Percentiles rank a stretch among this genome's conserved stretches.
Evolutionary conservation across 2,888 invertebrate species (phyloP).

Genomic region (Alviniconcha strummeri): DNA sequence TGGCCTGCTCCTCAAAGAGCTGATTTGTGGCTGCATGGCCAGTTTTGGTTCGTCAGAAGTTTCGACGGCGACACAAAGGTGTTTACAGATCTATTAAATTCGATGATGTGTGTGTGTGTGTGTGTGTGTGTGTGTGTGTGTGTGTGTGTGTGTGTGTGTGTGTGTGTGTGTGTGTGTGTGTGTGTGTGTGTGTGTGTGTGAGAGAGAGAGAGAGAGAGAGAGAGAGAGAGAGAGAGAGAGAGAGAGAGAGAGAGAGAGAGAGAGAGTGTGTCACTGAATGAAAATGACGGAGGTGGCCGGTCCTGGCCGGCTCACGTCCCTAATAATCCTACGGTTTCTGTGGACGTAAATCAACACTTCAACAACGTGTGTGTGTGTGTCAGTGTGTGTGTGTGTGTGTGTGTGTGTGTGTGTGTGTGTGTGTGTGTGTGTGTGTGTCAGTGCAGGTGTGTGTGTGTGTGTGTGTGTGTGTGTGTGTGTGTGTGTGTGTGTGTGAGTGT

Average conservation of each 20-base stretch:
- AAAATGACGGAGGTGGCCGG: not conserved
- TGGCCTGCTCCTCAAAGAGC: not conserved
- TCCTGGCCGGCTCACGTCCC: not conserved
- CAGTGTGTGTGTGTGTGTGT: not conserved
- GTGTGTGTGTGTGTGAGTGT: not conserved
- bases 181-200: conserved; percentile 7
- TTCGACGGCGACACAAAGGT: too few species aligned
- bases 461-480: not conserved
- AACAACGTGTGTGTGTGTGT: not conserved
- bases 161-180: not conserved
- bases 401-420: not conserved
- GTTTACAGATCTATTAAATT: not conserved
- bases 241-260: not conserved
- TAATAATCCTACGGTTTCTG: not conserved
- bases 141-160: conserved; percentile 3
- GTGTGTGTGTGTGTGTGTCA: not conserved
- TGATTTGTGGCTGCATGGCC: not conserved
- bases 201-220: not conserved
- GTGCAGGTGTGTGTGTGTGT: not conserved
- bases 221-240: not conserved
- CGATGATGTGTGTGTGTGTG: not conserved
- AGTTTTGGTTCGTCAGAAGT: not conserved
- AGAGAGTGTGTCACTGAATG: not conserved
- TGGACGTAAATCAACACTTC: not conserved
- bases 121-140: conserved; percentile 7